These are phyloP conservation scores for Halocynthia aurantium DNA, from an alignment of 23 tunicate species.

Conservation along the genomic window DNA sequence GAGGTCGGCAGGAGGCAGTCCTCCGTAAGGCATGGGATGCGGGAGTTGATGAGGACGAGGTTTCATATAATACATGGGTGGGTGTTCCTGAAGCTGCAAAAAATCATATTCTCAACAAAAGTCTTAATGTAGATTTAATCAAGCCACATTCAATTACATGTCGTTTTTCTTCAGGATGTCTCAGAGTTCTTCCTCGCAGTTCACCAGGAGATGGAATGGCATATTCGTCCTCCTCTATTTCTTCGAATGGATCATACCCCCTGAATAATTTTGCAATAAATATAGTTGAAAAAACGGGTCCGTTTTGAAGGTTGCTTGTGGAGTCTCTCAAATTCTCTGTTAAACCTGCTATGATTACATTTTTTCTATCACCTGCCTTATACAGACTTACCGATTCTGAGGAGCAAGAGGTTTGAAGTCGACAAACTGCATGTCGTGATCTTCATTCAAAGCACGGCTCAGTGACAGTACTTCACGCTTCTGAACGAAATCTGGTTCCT, in stretches of 20 bases:
- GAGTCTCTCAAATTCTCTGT: too few species aligned
- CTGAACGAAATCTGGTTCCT: constrained; percentile 76
- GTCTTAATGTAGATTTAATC: too few species aligned
- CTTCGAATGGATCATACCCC: constrained; percentile 57
- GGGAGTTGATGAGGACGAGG: constrained; percentile 7
- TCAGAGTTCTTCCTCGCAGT: constrained; percentile 9
- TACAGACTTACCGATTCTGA: background rate
- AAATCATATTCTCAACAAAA: too few species aligned
- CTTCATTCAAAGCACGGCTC: constrained; percentile 58
- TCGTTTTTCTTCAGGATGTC: constrained; percentile 16
- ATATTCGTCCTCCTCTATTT: constrained; percentile 48
- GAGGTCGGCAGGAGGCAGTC: too few species aligned
- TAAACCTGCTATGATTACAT: too few species aligned
- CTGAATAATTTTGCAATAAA: constrained; percentile 9
- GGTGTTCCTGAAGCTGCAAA: too few species aligned
- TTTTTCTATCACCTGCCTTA: too few species aligned
- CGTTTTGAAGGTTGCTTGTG: too few species aligned
- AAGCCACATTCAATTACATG: too few species aligned
- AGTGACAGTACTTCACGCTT: constrained; percentile 64
- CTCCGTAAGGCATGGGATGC: constrained; percentile 7
- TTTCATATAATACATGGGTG: too few species aligned
- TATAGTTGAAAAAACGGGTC: too few species aligned
- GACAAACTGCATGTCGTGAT: constrained; percentile 67
- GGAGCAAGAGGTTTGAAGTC: constrained; percentile 50
- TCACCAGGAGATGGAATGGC: constrained; percentile 73